phyloP scores from a whole-genome alignment of 2,797 vertebrate species.

The Acestrorhynchus altus region DNA sequence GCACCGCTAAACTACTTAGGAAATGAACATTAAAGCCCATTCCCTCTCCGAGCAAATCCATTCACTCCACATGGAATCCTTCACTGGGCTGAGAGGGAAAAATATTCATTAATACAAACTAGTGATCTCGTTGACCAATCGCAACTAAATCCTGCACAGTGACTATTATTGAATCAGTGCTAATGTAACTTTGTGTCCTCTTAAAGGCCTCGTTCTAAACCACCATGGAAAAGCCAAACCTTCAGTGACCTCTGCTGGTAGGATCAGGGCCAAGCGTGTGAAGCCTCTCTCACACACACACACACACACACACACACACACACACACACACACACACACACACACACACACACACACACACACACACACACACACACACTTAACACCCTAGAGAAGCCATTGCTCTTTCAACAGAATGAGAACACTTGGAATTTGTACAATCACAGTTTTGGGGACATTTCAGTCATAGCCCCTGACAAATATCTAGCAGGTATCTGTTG shows the following conservation, averaged over 20 bases:
- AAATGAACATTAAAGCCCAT: neutral
- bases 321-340: too few relatives aligned
- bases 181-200: neutral
- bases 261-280: neutral
- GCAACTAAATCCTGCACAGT: neutral
- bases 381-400: neutral
- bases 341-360: too few relatives aligned
- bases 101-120: neutral
- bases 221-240: neutral
- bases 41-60: neutral
- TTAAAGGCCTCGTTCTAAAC: neutral
- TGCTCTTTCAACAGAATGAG: neutral
- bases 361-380: too few relatives aligned
- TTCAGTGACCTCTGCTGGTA: conserved; percentile 55
- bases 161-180: neutral
- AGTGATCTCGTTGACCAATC: neutral
- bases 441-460: too few relatives aligned
- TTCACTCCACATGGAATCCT: too few relatives aligned
- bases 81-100: neutral
- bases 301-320: too few relatives aligned
- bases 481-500: too few relatives aligned
- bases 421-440: neutral
- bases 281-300: neutral
- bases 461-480: too few relatives aligned
- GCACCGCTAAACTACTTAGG: neutral